Conservation (phyloP, 2,888 invertebrate species). For the Anthophora plumipes region DNA sequence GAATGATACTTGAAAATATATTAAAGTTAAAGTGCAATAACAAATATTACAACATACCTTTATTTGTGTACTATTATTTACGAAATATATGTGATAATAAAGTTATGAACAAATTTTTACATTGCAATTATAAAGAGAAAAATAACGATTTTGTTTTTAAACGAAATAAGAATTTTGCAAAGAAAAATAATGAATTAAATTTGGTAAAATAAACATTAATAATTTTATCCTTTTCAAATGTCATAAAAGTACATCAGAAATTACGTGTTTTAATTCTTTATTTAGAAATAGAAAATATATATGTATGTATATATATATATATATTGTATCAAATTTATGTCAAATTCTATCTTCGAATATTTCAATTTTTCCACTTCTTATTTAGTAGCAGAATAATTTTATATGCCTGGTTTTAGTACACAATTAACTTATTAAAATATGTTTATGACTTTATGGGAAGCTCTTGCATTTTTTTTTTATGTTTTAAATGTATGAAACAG, state of each 20-base stretch:
- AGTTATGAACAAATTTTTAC: neutral
- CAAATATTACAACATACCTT: conserved; percentile 26
- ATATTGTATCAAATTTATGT: conserved; percentile 44
- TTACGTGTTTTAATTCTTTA: conserved; percentile 27
- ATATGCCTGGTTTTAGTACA: conserved; percentile 16
- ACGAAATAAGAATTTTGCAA: conserved; percentile 7
- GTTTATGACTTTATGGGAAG: conserved; percentile 46
- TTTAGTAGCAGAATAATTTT: conserved; percentile 48
- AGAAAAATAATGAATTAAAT: conserved; percentile 1
- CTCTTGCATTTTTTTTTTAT: conserved; percentile 48
- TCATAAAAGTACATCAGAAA: conserved; percentile 37
- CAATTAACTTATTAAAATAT: conserved; percentile 50
- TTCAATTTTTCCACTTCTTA: conserved; percentile 3
- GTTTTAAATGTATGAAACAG: conserved; percentile 40
- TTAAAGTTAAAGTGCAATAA: conserved; percentile 38
- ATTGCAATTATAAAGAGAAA: conserved; percentile 1
- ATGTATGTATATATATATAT: too few species aligned
- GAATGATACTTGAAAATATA: conserved; percentile 43
- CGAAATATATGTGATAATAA: conserved; percentile 13
- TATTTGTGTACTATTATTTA: conserved; percentile 30
- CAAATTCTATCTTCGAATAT: conserved; percentile 24
- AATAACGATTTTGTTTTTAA: conserved; percentile 5
- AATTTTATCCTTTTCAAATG: conserved; percentile 28
- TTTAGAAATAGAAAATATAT: conserved; percentile 25
- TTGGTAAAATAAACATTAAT: conserved; percentile 20